phyloP scores from a whole-genome alignment of 2,113 vertebrate species.

The Xiphorhynchus elegans region DNA sequence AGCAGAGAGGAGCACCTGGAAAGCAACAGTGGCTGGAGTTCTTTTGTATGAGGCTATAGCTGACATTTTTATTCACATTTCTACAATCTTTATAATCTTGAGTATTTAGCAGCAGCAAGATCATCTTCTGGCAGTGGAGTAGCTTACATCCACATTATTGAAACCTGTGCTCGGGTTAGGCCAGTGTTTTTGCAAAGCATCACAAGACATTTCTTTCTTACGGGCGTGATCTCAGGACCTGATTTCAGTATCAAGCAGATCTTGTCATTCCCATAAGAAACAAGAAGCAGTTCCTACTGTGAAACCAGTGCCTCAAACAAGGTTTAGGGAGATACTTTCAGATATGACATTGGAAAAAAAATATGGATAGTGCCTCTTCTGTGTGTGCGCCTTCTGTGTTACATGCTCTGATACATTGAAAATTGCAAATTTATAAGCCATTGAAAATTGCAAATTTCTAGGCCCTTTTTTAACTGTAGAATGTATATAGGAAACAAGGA shows the following conservation, averaged over 20 bases:
- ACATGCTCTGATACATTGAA: not conserved
- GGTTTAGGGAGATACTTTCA: not conserved
- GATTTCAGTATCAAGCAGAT: not conserved
- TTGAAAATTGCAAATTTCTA: not conserved
- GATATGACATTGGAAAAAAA: not conserved
- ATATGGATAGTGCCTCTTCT: not conserved
- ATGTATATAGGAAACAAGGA: not conserved
- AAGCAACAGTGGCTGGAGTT: not conserved
- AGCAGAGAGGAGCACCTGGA: not conserved
- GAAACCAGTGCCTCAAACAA: not conserved
- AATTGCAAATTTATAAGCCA: not conserved
- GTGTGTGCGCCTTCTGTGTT: not conserved
- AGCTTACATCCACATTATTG: not conserved
- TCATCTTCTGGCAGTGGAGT: not conserved
- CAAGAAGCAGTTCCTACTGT: not conserved
- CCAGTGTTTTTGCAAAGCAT: not conserved
- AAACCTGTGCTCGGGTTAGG: not conserved
- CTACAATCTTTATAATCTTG: not conserved
- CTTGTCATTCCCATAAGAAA: not conserved
- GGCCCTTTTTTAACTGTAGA: not conserved
- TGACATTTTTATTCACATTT: not conserved
- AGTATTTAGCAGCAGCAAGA: not conserved
- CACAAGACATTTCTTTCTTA: not conserved
- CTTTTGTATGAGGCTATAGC: not conserved
- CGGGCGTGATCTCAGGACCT: not conserved